These are phyloP conservation scores for Cryptocheilus praepositus DNA, from an alignment of 2,888 invertebrate species.

Conservation along the genomic window DNA sequence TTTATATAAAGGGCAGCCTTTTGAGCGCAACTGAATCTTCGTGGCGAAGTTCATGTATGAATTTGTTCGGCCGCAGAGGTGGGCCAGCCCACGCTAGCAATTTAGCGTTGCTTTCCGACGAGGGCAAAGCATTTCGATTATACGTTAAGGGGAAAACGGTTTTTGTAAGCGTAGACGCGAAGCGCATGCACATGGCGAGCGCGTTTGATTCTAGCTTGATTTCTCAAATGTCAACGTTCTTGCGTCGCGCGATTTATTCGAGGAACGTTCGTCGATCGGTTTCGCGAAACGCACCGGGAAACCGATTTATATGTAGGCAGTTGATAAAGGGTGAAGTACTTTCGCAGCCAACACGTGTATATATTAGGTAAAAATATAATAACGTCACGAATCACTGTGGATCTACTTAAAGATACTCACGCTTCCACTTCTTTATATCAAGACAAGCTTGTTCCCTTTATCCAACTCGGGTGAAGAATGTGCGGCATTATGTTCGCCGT, in stretches of 20 bases:
- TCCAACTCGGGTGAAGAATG: not conserved
- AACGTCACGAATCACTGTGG: conserved; percentile 38
- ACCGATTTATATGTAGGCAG: no score
- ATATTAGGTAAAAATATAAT: conserved; percentile 45
- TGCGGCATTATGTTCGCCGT: no score
- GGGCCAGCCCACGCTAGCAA: no score
- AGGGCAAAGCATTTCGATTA: no score
- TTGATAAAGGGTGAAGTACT: conserved; percentile 1
- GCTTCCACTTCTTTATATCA: conserved; percentile 42
- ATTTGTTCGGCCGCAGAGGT: conserved; percentile 5
- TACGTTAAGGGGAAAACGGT: no score
- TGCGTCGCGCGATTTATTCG: conserved; percentile 13
- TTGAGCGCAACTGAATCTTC: conserved; percentile 30
- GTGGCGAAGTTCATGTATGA: conserved; percentile 4
- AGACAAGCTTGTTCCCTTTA: not conserved
- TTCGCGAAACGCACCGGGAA: not conserved
- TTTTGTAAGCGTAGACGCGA: no score
- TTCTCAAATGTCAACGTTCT: conserved; percentile 13
- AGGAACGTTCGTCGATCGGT: no score
- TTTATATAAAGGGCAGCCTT: conserved; percentile 21
- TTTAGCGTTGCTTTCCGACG: no score
- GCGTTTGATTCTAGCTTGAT: not conserved
- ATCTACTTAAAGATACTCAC: conserved; percentile 44
- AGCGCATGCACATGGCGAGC: no score
- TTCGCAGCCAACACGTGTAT: conserved; percentile 43